phyloP scores from a whole-genome alignment of 2,113 vertebrate species.

The Hiodon tergisus region DNA sequence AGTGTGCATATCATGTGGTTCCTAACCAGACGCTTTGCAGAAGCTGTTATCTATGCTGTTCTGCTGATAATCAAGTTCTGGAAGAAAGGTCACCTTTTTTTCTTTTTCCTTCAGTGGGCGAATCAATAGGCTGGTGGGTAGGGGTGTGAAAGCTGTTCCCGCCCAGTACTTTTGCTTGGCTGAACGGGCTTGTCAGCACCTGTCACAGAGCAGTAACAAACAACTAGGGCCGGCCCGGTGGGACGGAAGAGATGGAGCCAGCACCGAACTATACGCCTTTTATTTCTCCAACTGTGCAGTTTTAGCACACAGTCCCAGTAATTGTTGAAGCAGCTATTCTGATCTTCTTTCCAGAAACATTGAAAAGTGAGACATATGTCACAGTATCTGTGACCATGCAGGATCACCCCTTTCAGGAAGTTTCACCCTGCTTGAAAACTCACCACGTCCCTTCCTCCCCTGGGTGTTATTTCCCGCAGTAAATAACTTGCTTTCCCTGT shows the following conservation, averaged over 20 bases:
- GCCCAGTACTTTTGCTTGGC: slow-evolving; percentile 13
- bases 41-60: slow-evolving; percentile 35
- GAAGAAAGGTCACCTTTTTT: slow-evolving; percentile 48
- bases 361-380: too few species aligned
- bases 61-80: slow-evolving; percentile 40
- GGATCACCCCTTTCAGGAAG: not conserved
- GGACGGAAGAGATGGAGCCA: not conserved
- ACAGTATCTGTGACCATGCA: too few species aligned
- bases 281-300: not conserved
- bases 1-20: slow-evolving; percentile 40
- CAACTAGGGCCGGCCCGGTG: too few species aligned
- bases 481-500: slow-evolving; percentile 13
- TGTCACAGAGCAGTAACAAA: not conserved
- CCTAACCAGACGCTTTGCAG: slow-evolving; percentile 35
- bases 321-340: not conserved
- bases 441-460: not conserved
- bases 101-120: not conserved
- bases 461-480: too few species aligned
- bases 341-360: not conserved
- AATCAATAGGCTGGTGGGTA: slow-evolving; percentile 38
- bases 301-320: too few species aligned
- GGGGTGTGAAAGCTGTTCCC: slow-evolving; percentile 26
- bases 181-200: slow-evolving; percentile 10
- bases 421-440: not conserved
- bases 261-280: not conserved